Evolutionary conservation across 1,140 invertebrate species (phyloP), one percentile per base, ranked within the genome.

Genomic region (Bombus confusus): DNA sequence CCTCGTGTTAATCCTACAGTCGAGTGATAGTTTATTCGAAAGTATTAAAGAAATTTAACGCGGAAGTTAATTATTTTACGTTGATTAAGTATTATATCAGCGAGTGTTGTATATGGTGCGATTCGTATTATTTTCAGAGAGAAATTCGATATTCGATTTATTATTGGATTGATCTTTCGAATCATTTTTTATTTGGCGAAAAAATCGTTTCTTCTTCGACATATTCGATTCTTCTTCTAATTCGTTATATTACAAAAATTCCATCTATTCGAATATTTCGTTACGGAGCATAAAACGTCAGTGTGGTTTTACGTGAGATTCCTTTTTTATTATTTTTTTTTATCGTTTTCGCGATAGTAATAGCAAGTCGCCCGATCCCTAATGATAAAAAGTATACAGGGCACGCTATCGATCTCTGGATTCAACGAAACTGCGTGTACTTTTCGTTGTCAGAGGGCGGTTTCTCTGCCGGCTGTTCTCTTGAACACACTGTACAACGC

Each of bases 361-460:
- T 31, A 31, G 28, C 82, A 62, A 80, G 71, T 87, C 82, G 64
- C 41, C 1, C n/a, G 78, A 57, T 37, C 4, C 31, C 28, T 73
- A 85, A 81, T 73, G 59, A 64, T 88, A 85, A 89, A 88, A 75
- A 66, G 64, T n/a, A 62, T 59, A 88, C 41, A 59, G 25, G 9
- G 47, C 22, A 47, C n/a, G 28, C 66, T 88, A 89, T 88, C 83
- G 87, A 89, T 88, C 80, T 88, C 41, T n/a, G 41, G 73, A 88
- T 89, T 89, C 78, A 52, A 64, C 47, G 83, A 88, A 88, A 89
- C 31, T 85, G 37, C 77, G 73, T 87, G 83, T 59, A 68, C 78
- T 66, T 87, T 77, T 59, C 12, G 31, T 59, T 37, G 47, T 73
- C 43, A 22, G 64, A 62, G 72, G 59, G 34, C 8, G 39, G 71